Base-by-base conservation (phyloP, 2,113 vertebrate species). In the Catharus bicknelli region DNA sequence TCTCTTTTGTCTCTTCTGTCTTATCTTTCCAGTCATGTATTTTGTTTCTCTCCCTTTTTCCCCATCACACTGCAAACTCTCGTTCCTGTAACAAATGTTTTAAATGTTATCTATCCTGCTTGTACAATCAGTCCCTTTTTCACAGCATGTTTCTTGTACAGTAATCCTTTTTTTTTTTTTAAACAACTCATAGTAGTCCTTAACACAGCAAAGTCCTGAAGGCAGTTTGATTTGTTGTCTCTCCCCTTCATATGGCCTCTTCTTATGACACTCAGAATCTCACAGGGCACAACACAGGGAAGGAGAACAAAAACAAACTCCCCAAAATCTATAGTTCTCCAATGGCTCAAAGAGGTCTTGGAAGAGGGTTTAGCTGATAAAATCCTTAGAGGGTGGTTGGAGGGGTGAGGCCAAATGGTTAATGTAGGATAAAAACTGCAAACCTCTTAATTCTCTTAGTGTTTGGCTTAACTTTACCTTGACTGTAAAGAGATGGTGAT, bases 361-460 rank as follows among this genome's bases (percentile, higher is more conserved):
- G 69, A 85, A 82, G 78, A 94, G 84, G 88, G 83, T 94, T 94
- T 91, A 90, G 73, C 77, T 96, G 64, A 83, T 92, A 96, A 96
- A 96, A 91, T 77, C 43, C 51, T 90, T 72, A 74, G 26, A 36
- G 25, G 63, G 34, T 67, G n/a, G 51, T 91, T 78, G 74, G 90
- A 88, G 72, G 57, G 38, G 73, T 69, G 79, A 96, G 89, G 78
- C 95, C 96, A 96, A 96, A 94, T 90, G 95, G 94, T 96, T 96
- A 94, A 94, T 91, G 80, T 95, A 92, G 95, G 96, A 97, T 96
- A 91, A 95, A 96, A 96, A 86, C 76, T 76, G 70, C 88, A 96
- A 91, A 90, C 92, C 92, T 86, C 87, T 93, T 96, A 95, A 95
- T 96, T 95, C 93, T 94, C 94, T 96, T 96, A 93, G 83, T 94